Base-by-base conservation (phyloP, 2,113 vertebrate genomes). In the Otus sunia region DNA sequence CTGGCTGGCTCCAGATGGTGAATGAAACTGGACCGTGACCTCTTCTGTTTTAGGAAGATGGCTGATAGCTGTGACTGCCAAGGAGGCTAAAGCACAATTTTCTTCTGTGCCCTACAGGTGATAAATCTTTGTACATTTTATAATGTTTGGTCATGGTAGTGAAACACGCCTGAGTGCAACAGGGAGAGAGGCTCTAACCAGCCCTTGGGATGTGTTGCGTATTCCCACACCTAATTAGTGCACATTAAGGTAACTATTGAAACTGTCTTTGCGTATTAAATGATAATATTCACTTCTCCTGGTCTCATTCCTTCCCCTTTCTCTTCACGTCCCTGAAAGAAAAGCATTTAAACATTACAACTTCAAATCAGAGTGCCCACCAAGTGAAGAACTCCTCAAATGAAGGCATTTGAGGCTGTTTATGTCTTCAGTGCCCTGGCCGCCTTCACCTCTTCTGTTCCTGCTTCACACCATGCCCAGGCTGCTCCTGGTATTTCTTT, bases 71-170 rank as follows among this genome's bases (percentile, higher is more conserved):
- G 71, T 77, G 58, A 37, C 58, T 72, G n/a, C 37, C 19, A 32
- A 41, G 52, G 92, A 96, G 71, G 77, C 89, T 95, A 90, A 96
- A 95, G 90, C 92, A 76, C 39, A 66, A 37, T 94, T 94, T 94
- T 86, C 32, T 79, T 83, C 87, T 53, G 83, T 92, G 58, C 30
- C 30, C 34, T 72, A 66, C 81, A 90, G 43, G 71, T 77, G 88
- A 93, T 86, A 90, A 78, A 95, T 92, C 78, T 92, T 93, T 49
- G 89, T 91, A 73, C 53, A 41, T 94, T 95, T 96, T 96, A 43
- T 86, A 94, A 94, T 93, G 80, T 81, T 97, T 81, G 95, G 25
- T 91, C 63, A 36, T 4, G 37, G 39, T 17, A 52, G 88, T 4
- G 34, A 97, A 97, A 83, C 41, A 39, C 2, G 56, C 72, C 64